Percentiles rank a stretch among this genome's conserved stretches.
These are phyloP conservation scores for Cryptocephalus moraei DNA, from an alignment of 2,888 invertebrate genomes.

Conservation along the genomic window DNA sequence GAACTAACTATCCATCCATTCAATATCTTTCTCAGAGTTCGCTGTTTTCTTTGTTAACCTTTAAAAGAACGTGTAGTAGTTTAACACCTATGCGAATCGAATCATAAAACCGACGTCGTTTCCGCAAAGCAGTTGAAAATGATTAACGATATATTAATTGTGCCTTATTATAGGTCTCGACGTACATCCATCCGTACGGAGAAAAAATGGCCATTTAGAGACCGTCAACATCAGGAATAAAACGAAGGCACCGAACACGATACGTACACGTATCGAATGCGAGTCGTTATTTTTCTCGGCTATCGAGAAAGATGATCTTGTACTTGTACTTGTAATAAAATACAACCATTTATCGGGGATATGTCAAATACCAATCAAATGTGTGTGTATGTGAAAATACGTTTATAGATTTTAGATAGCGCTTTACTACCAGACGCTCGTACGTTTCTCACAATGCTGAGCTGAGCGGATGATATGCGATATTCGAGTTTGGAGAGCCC, in stretches of 20 bases:
- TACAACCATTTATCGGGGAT: constrained; percentile 25
- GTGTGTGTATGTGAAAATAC: constrained; percentile 22
- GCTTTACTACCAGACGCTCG: constrained; percentile 10
- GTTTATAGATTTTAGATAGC: constrained; percentile 24
- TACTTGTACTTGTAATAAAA: constrained; percentile 24
- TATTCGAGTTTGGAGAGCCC: no score
- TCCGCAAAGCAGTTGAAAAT: not conserved
- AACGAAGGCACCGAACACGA: constrained; percentile 10
- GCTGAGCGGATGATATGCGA: not conserved
- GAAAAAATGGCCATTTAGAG: constrained; percentile 8
- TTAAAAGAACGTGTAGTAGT: no score
- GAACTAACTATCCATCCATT: no score
- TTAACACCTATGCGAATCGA: no score
- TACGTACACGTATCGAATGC: constrained; percentile 14
- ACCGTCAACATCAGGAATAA: constrained; percentile 10
- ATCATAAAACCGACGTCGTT: no score
- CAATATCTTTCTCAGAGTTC: no score
- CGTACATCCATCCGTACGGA: not conserved
- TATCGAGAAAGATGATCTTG: constrained; percentile 16
- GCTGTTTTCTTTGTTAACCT: no score
- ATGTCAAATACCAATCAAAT: constrained; percentile 28
- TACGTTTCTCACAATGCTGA: not conserved
- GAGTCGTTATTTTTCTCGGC: constrained; percentile 13
- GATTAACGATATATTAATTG: constrained; percentile 15
- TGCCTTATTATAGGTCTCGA: constrained; percentile 9